Conservation (phyloP, 2,888 invertebrate genomes). For the Siphlonurus alternatus region DNA sequence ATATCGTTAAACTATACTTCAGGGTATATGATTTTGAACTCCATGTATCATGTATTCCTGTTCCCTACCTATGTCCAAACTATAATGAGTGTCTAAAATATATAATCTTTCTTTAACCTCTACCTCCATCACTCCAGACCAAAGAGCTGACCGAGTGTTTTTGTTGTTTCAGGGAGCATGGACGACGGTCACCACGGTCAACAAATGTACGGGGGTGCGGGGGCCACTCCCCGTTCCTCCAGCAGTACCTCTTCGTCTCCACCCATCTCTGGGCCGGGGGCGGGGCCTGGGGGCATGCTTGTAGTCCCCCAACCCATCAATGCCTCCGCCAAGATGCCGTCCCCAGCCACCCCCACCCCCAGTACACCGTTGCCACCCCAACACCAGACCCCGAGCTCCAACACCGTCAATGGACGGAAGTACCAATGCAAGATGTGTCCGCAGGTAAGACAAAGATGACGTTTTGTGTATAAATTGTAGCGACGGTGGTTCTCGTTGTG, state of each 20-base stretch:
- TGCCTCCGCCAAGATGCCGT: conserved; percentile 36
- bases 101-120: too few species aligned
- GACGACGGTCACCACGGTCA: conserved; percentile 10
- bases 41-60: too few species aligned
- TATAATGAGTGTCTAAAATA: too few species aligned
- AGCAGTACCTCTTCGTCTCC: conserved; percentile 34
- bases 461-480: too few species aligned
- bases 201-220: conserved; percentile 16
- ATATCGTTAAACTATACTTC: too few species aligned
- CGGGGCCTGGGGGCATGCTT: conserved; percentile 47
- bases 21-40: too few species aligned
- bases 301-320: conserved; percentile 81
- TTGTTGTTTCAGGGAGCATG: conserved; percentile 7
- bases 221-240: conserved; percentile 27
- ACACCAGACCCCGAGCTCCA: conserved; percentile 22
- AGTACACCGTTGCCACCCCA: conserved; percentile 25
- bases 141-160: too few species aligned
- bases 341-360: conserved; percentile 14
- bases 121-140: too few species aligned
- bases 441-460: conserved; percentile 65
- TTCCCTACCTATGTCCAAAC: too few species aligned
- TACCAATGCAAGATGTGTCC: conserved; percentile 96
- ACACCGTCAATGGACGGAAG: conserved; percentile 46
- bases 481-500: too few species aligned
- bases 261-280: conserved; percentile 26